Conservation (phyloP, 2,888 invertebrate species). For the Drosophila leonis region DNA sequence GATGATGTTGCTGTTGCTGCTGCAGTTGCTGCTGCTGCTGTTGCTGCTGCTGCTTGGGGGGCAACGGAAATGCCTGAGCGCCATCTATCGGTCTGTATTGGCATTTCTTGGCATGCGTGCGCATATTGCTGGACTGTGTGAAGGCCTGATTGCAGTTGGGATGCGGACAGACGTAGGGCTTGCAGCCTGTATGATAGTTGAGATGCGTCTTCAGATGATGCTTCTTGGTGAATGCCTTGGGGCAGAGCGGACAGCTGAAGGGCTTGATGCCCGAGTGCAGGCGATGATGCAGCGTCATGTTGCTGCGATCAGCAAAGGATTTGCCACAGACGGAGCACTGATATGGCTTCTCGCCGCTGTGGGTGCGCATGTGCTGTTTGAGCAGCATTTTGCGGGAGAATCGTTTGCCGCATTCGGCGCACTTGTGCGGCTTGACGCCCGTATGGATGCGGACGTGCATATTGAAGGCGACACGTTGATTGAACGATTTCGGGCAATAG, state of each 20-base stretch:
- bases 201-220: constrained; percentile 94
- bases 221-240: constrained; percentile 93
- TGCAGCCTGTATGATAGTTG: constrained; percentile 93
- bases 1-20: constrained; percentile 6
- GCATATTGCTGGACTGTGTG: constrained; percentile 94
- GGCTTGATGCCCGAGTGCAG: constrained; percentile 93
- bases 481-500: constrained; percentile 93
- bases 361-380: constrained; percentile 93
- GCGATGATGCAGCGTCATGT: constrained; percentile 93
- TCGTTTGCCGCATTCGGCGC: constrained; percentile 91
- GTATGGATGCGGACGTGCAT: constrained; percentile 95
- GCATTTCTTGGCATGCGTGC: constrained; percentile 94
- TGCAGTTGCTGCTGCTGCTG: constrained; percentile 22
- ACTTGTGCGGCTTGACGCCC: constrained; percentile 92
- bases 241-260: constrained; percentile 87
- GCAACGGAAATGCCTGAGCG: constrained; percentile 29
- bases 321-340: constrained; percentile 92
- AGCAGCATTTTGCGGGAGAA: constrained; percentile 94
- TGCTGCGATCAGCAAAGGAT: constrained; percentile 93
- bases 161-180: constrained; percentile 91
- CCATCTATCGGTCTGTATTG: constrained; percentile 82
- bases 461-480: constrained; percentile 94
- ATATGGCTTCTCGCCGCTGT: constrained; percentile 92
- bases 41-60: constrained; percentile 38
- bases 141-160: constrained; percentile 90